Evolutionary conservation across 2,888 invertebrate genomes (phyloP), one percentile per base, ranked within the genome.

Genomic region (Drosophila suboccidentalis): DNA sequence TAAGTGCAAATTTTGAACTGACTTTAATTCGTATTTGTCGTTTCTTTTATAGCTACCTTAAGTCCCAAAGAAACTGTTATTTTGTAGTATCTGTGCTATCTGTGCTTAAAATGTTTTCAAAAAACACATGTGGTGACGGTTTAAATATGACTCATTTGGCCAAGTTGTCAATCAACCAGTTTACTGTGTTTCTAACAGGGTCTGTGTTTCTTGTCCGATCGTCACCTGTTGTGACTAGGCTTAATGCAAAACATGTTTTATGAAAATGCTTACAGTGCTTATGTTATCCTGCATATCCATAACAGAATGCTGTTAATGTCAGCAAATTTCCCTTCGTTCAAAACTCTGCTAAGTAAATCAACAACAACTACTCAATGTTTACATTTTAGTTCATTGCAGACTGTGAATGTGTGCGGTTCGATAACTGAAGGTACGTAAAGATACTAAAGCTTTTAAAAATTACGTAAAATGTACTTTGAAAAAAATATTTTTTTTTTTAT

Each of bases 321-420:
- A 19, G 29, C 13, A 39, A 32, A 65, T 39, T 51, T 65, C 46
- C 64, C 65, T 11, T 39, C 13, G 10, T 19, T 29, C 8, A 10
- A 29, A 54, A 41, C 15, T 17, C 43, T 34, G 55, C 43, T n/a
- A 22, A 51, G 3, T 13, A 51, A 17, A 11, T 11, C 1, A 22
- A 34, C 32, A 26, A 47, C 60, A 34, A 26, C 26, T 6, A 1
- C n/a, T 26, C 1, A 26, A n/a, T 22, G 39, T 6, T 19, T 13
- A 41, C 54, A 19, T 49, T 64, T 64, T 60, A 60, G 60, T 60
- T 50, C 26, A 60, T 3, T 43, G 11, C 19, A 60, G 43, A 44
- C 41, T 36, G 15, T 49, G 36, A 10, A 43, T 47, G 58, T 38
- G 29, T 44, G 36, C 19, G 19, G 57, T 44, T 44, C 6, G n/a